Evolutionary conservation across 2,113 vertebrate species (phyloP).

Genomic region (Glaucomys volans): DNA sequence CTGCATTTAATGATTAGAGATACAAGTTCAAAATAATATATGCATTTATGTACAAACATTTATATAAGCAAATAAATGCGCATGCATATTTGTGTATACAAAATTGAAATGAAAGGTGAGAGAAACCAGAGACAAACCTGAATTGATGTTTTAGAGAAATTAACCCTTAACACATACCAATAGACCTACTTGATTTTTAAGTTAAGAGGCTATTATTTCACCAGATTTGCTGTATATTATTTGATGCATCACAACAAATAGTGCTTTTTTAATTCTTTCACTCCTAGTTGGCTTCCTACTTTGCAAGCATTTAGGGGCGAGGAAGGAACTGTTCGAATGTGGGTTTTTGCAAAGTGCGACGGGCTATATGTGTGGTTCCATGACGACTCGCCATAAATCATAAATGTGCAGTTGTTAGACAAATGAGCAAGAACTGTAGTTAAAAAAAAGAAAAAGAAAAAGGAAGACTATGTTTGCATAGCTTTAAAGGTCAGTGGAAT

Average conservation of each 20-base stretch:
- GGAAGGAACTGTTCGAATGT: neutral
- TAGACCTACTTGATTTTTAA: neutral
- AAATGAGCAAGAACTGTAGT: slow-evolving; percentile 9
- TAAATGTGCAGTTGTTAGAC: neutral
- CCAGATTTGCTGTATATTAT: neutral
- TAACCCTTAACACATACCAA: neutral
- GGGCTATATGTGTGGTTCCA: neutral
- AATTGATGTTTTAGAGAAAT: neutral
- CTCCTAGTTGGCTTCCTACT: neutral
- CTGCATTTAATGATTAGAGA: neutral
- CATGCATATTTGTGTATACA: too few relatives aligned
- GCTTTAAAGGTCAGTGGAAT: slow-evolving; percentile 36
- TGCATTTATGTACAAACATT: neutral
- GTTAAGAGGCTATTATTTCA: neutral
- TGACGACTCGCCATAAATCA: slow-evolving; percentile 36
- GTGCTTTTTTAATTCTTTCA: neutral
- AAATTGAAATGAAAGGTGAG: neutral
- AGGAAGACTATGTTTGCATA: neutral
- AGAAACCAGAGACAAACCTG: neutral
- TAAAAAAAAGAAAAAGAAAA: neutral
- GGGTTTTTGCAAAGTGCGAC: neutral
- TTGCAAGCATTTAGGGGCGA: neutral
- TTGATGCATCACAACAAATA: neutral
- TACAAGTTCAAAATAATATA: neutral
- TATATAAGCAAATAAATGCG: neutral